phyloP scores from a whole-genome alignment of 2,888 invertebrate species.

The Encarsia formosa region DNA sequence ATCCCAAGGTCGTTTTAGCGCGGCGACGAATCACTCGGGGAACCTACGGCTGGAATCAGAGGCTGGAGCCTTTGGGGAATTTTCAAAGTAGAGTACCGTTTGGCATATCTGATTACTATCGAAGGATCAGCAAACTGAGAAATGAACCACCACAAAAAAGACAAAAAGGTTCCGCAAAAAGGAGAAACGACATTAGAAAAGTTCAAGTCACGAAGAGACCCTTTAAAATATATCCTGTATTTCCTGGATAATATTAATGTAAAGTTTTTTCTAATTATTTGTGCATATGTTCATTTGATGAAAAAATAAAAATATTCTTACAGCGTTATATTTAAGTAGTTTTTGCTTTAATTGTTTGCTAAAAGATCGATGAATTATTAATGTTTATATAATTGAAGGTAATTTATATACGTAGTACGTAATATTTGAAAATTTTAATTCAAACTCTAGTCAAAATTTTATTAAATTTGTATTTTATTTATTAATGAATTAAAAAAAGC shows the following conservation, averaged over 20 bases:
- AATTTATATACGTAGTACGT: too few species aligned
- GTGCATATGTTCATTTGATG: not conserved
- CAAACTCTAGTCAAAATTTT: too few species aligned
- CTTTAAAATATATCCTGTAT: constrained; percentile 34
- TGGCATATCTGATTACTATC: constrained; percentile 2
- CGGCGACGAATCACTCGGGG: constrained; percentile 32
- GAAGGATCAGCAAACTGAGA: not conserved
- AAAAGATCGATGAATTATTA: too few species aligned
- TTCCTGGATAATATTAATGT: constrained; percentile 33
- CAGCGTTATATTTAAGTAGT: too few species aligned
- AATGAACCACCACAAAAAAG: not conserved
- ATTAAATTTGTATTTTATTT: too few species aligned
- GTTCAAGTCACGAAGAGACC: not conserved
- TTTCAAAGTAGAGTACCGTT: constrained; percentile 8
- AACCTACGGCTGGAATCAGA: not conserved
- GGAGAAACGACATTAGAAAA: constrained; percentile 2
- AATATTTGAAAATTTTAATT: too few species aligned
- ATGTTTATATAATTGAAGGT: too few species aligned
- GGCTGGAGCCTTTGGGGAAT: not conserved
- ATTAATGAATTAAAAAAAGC: too few species aligned
- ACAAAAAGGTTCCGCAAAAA: not conserved
- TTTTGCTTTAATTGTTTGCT: too few species aligned
- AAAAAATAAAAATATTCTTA: too few species aligned
- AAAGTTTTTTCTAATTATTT: not conserved
- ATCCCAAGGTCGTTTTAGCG: constrained; percentile 33